Conservation (phyloP, 2,113 vertebrate species). For the Oryzias melastigma region DNA sequence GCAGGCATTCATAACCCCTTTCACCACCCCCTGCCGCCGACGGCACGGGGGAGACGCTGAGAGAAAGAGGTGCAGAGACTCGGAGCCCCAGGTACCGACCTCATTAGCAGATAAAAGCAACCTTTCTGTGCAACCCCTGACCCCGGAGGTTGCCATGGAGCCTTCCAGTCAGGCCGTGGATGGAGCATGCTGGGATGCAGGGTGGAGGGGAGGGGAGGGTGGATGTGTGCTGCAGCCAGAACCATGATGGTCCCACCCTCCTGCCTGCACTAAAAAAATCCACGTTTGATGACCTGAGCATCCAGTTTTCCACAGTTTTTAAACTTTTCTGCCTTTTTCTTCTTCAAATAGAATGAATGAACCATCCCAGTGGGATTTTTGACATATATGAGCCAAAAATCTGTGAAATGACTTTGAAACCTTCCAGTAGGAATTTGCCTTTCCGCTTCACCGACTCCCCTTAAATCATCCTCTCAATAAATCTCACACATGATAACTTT, state of each 20-base stretch:
- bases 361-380: too few relatives aligned
- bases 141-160: slow-evolving; percentile 76
- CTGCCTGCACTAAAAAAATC: too few relatives aligned
- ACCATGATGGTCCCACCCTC: slow-evolving; percentile 41
- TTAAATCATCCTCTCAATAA: slow-evolving; percentile 11
- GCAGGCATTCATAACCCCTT: slow-evolving; percentile 53
- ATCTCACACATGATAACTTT: slow-evolving; percentile 1
- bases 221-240: slow-evolving; percentile 64
- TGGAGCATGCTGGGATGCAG: slow-evolving; percentile 68
- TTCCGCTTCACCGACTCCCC: not conserved
- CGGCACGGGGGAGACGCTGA: slow-evolving; percentile 20
- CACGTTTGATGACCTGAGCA: too few relatives aligned
- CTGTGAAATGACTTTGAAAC: not conserved
- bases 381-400: not conserved
- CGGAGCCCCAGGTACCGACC: slow-evolving; percentile 74
- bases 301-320: too few relatives aligned
- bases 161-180: slow-evolving; percentile 61
- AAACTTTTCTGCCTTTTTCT: too few relatives aligned
- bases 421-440: not conserved
- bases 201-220: slow-evolving; percentile 21
- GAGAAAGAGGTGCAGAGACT: slow-evolving; percentile 59
- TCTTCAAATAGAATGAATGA: too few relatives aligned
- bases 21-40: slow-evolving; percentile 18
- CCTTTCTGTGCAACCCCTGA: slow-evolving; percentile 72
- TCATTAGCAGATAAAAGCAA: slow-evolving; percentile 82